phyloP scores from a whole-genome alignment of 2,113 vertebrate species.

The Corvus moneduloides region DNA sequence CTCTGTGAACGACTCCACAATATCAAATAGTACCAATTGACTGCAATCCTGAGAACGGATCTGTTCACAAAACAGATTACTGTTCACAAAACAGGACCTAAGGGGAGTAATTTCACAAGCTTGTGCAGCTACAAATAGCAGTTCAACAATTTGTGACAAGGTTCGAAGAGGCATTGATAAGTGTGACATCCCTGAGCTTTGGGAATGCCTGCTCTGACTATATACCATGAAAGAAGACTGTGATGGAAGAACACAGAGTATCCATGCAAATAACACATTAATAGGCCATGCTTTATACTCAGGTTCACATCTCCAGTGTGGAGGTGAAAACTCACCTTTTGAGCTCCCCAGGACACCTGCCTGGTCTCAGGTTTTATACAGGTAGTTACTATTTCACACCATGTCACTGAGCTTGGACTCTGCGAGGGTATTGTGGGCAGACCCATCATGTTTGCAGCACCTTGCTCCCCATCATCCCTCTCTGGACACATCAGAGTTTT shows the following conservation, averaged over 20 bases:
- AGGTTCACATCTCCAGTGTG: background rate
- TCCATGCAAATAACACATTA: background rate
- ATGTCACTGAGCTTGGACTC: background rate
- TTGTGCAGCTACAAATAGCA: background rate
- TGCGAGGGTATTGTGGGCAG: background rate
- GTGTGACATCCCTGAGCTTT: background rate
- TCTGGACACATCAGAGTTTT: background rate
- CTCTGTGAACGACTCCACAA: background rate
- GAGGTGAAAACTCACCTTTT: background rate
- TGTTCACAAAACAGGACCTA: background rate
- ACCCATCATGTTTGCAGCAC: background rate
- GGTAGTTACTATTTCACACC: background rate
- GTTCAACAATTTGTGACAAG: background rate
- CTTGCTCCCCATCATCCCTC: background rate
- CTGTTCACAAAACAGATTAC: background rate
- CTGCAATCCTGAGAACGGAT: background rate
- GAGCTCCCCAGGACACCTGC: background rate
- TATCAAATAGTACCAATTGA: background rate
- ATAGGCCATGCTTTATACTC: background rate
- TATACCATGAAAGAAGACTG: background rate
- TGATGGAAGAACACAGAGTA: background rate
- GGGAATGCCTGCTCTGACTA: background rate
- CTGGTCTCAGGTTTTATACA: background rate
- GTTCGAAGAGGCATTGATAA: background rate
- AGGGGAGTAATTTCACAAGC: background rate